These are phyloP conservation scores for Esperia sulphurella DNA, from an alignment of 2,888 invertebrate species.

Conservation along the genomic window DNA sequence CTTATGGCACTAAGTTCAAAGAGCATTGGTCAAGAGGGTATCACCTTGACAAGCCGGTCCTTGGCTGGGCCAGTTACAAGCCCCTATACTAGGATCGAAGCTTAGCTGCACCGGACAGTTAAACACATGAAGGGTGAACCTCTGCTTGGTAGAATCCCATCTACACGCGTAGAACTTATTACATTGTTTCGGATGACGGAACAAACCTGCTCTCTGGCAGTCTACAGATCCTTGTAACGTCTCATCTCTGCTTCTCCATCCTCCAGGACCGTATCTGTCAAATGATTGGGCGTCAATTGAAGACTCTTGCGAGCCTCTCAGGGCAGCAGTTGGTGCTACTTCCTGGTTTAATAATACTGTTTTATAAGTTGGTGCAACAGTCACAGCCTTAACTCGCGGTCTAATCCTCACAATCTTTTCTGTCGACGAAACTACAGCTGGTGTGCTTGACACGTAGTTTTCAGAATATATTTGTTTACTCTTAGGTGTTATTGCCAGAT, in stretches of 20 bases:
- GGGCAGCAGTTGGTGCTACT: constrained; percentile 36
- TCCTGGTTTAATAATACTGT: constrained; percentile 58
- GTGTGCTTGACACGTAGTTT: constrained; percentile 50
- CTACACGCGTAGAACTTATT: constrained; percentile 91
- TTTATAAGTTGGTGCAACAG: constrained; percentile 63
- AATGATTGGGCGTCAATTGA: constrained; percentile 66
- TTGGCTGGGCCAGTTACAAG: constrained; percentile 90
- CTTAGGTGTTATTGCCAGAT: constrained; percentile 44
- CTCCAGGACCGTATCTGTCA: constrained; percentile 82
- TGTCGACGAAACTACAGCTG: constrained; percentile 44
- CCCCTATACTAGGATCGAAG: constrained; percentile 86
- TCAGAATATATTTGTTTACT: constrained; percentile 35
- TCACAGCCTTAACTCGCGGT: constrained; percentile 58
- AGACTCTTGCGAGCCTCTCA: constrained; percentile 34
- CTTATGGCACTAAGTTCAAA: constrained; percentile 40
- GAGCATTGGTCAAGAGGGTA: constrained; percentile 80
- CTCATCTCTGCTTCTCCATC: constrained; percentile 78
- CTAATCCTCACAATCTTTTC: constrained; percentile 49
- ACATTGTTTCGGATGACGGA: constrained; percentile 87
- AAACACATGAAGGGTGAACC: constrained; percentile 86
- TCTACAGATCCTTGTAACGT: constrained; percentile 80
- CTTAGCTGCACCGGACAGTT: constrained; percentile 89
- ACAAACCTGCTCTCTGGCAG: constrained; percentile 80
- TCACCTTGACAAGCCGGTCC: constrained; percentile 88
- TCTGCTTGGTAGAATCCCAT: constrained; percentile 88